phyloP scores from a whole-genome alignment of 2,113 vertebrate genomes.

The Scatophagus argus region DNA sequence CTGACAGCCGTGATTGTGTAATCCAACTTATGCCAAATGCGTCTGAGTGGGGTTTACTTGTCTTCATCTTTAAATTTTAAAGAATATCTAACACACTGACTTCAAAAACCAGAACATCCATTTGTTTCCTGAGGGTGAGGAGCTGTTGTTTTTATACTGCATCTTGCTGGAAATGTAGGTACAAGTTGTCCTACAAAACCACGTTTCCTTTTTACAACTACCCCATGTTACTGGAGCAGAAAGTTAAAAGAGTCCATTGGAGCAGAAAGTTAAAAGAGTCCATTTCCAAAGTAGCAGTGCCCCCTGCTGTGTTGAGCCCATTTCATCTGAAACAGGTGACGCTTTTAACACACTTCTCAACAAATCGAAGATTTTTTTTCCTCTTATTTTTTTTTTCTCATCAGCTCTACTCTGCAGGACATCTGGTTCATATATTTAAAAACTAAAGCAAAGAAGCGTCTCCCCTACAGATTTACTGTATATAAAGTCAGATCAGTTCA shows the following conservation, averaged over 20 bases:
- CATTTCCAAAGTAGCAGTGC: slow-evolving; percentile 72
- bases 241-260: too few relatives aligned
- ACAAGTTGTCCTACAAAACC: neutral
- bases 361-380: neutral
- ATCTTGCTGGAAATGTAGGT: neutral
- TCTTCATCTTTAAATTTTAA: slow-evolving; percentile 1
- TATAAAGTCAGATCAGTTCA: slow-evolving; percentile 30
- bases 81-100: neutral
- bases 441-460: slow-evolving; percentile 15
- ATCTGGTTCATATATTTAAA: slow-evolving; percentile 5
- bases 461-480: slow-evolving; percentile 24
- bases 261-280: slow-evolving; percentile 17
- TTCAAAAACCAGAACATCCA: slow-evolving; percentile 10
- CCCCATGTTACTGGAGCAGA: slow-evolving; percentile 2
- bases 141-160: slow-evolving; percentile 18
- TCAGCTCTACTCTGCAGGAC: slow-evolving; percentile 1
- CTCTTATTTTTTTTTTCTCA: neutral
- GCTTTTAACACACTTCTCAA: slow-evolving; percentile 11
- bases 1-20: neutral
- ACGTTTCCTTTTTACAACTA: neutral
- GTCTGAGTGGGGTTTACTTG: too few relatives aligned
- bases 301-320: slow-evolving; percentile 68
- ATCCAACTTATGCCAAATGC: slow-evolving; percentile 22
- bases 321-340: slow-evolving; percentile 29
- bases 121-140: slow-evolving; percentile 53